Evolutionary conservation across 2,113 vertebrate genomes (phyloP).

Genomic region (Colistium nudipinnis): DNA sequence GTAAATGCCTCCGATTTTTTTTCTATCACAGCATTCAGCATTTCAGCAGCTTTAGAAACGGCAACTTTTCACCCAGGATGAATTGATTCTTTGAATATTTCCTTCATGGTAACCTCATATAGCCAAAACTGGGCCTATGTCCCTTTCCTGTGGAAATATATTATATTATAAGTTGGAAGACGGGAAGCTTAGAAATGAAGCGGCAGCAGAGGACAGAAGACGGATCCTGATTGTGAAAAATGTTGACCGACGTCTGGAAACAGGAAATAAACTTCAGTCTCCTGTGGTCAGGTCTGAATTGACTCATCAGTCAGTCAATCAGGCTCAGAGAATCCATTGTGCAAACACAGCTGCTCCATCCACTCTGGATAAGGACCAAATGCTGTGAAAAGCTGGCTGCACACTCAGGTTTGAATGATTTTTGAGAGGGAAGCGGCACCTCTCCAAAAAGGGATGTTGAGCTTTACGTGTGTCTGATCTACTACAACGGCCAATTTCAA

Average conservation of each 20-base stretch:
- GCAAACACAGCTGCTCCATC: constrained; percentile 58
- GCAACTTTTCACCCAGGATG: accelerated
- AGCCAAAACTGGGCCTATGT: no score
- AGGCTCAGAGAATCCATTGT: constrained; percentile 45
- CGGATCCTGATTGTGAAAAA: neutral
- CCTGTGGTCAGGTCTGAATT: neutral
- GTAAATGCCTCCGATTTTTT: constrained; percentile 20
- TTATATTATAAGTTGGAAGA: no score
- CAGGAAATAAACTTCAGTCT: neutral
- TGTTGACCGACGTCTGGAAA: neutral
- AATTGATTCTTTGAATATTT: neutral
- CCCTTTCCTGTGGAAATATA: neutral
- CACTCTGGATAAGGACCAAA: constrained; percentile 35
- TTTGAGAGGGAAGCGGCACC: neutral
- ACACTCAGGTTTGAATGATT: constrained; percentile 13
- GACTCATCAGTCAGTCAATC: neutral
- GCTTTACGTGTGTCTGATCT: neutral
- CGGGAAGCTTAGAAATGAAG: no score
- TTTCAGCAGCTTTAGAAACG: constrained; percentile 9
- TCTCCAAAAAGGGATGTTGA: constrained; percentile 8
- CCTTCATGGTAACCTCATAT: neutral
- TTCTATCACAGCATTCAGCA: constrained; percentile 12
- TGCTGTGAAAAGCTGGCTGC: constrained; percentile 26
- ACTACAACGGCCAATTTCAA: neutral
- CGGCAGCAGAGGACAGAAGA: neutral